A percentile compares a stretch with the other conserved stretches of the same genome.
Conservation (phyloP, 2,113 vertebrate genomes). For the Seriola aureovittata region DNA sequence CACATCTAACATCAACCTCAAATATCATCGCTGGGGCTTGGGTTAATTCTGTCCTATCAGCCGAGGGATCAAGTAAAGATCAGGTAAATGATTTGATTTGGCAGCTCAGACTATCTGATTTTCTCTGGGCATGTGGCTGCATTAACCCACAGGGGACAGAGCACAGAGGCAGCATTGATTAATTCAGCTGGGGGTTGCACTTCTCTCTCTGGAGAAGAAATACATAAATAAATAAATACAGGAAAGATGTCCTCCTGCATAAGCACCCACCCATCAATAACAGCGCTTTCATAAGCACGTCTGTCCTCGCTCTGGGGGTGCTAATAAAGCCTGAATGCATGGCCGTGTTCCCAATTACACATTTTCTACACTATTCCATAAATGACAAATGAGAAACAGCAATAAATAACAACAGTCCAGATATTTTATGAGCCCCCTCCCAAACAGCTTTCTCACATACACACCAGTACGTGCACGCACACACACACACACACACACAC, state of each 20-base stretch:
- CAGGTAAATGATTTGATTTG: conserved; percentile 68
- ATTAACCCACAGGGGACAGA: conserved; percentile 66
- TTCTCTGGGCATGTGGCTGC: conserved; percentile 44
- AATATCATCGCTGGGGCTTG: conserved; percentile 34
- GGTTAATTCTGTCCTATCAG: conserved; percentile 44
- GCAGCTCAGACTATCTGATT: conserved; percentile 58
- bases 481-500: neutral
- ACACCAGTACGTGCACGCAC: neutral
- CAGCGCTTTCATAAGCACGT: neutral
- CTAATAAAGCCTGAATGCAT: conserved; percentile 12
- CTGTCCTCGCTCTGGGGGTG: neutral
- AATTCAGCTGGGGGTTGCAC: conserved; percentile 54
- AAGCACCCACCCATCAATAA: conserved; percentile 29
- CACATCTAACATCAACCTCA: conserved; percentile 33
- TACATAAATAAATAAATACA: conserved; percentile 64
- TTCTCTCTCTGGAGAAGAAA: conserved; percentile 52
- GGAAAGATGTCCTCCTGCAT: conserved; percentile 36
- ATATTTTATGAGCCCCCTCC: conserved; percentile 28
- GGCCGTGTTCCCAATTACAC: neutral
- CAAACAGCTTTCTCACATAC: neutral
- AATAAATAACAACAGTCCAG: conserved; percentile 31
- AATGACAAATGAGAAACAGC: conserved; percentile 14
- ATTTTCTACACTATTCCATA: conserved; percentile 31
- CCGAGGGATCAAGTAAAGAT: conserved; percentile 59
- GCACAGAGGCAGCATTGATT: conserved; percentile 65